phyloP scores from a whole-genome alignment of 2,113 vertebrate genomes.

The Taxidea taxus region DNA sequence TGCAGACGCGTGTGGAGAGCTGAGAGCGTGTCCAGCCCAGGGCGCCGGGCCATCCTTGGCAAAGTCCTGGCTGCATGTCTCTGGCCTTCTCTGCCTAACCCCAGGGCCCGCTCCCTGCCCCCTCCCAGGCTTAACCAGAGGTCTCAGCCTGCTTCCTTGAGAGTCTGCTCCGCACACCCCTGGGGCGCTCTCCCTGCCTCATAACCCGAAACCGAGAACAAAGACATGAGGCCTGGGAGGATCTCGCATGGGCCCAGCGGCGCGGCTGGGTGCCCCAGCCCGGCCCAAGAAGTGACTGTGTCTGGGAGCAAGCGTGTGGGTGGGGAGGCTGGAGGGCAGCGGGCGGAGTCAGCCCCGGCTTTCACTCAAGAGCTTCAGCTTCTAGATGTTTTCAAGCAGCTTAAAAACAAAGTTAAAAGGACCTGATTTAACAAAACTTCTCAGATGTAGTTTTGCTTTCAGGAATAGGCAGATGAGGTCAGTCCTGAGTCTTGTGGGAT shows the following conservation, averaged over 20 bases:
- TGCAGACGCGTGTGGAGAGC: not conserved
- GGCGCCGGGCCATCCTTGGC: not conserved
- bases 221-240: not conserved
- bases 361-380: not conserved
- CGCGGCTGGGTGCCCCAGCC: not conserved
- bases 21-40: rapidly evolving
- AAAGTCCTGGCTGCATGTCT: not conserved
- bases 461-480: not conserved
- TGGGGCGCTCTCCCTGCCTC: not conserved
- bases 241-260: not conserved
- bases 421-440: not conserved
- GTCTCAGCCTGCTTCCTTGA: not conserved
- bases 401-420: not conserved
- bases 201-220: not conserved
- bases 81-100: not conserved
- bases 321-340: too few relatives aligned
- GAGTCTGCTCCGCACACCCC: not conserved
- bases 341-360: not conserved
- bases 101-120: not conserved
- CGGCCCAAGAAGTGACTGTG: not conserved
- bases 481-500: not conserved
- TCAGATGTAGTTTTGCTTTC: not conserved
- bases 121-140: not conserved
- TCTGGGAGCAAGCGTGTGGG: not conserved
- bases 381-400: not conserved